These are phyloP conservation scores for Geodia barretti DNA, from an alignment of 37 sponge, comb jelly and placozoan species.

Conservation along the genomic window DNA sequence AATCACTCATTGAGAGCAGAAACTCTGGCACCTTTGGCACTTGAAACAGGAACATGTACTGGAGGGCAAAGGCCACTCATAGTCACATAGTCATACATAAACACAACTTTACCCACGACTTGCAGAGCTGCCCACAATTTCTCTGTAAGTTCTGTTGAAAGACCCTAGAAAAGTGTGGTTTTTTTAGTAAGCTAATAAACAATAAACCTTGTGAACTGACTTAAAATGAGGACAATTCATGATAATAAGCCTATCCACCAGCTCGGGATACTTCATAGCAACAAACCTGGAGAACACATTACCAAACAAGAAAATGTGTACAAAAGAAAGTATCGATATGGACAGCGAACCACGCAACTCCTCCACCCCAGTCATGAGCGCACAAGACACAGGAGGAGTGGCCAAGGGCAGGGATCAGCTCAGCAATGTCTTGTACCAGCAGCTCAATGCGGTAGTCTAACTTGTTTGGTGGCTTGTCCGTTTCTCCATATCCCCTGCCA, in stretches of 20 bases:
- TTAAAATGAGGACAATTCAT: slow-evolving; percentile 77
- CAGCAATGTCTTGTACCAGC: slow-evolving; percentile 59
- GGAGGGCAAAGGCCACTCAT: background rate
- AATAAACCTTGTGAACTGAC: slow-evolving; percentile 24
- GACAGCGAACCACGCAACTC: slow-evolving; percentile 77
- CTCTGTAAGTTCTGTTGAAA: background rate
- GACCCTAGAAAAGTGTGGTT: background rate
- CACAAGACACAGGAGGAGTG: slow-evolving; percentile 69
- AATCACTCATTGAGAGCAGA: slow-evolving; percentile 45
- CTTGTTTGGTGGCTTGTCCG: slow-evolving; percentile 71
- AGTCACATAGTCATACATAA: no score
- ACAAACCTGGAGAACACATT: slow-evolving; percentile 41
- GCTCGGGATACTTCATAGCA: slow-evolving; percentile 52
- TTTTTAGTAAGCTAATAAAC: background rate
- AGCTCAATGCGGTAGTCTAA: slow-evolving; percentile 52
- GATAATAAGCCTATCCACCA: slow-evolving; percentile 51
- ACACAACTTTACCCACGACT: no score
- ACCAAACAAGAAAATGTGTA: slow-evolving; percentile 4
- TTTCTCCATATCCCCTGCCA: slow-evolving; percentile 86
- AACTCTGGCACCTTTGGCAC: slow-evolving; percentile 65
- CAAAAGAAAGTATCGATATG: background rate
- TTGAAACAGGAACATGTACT: slow-evolving; percentile 80
- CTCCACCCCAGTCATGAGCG: slow-evolving; percentile 90
- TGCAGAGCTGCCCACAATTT: background rate
- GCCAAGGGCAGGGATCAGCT: slow-evolving; percentile 47